Evolutionary conservation across 2,113 vertebrate genomes (phyloP).

Genomic region (Ovibos moschatus): DNA sequence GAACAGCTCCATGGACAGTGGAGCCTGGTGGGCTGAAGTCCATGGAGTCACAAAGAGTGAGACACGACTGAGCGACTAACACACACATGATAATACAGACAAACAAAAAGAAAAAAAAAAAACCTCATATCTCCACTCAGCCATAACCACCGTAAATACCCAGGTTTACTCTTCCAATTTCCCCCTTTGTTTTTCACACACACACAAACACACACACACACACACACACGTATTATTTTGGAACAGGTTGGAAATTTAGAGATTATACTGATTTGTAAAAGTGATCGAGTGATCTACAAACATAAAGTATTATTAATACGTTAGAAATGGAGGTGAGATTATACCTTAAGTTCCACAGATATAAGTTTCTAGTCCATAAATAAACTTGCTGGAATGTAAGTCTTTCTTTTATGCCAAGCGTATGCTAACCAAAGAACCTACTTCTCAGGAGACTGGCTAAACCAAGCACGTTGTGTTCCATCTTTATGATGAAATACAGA

Average conservation of each 20-base stretch:
- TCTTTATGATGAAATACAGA: constrained; percentile 73
- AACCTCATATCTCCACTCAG: neutral
- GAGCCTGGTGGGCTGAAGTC: neutral
- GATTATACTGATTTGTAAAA: constrained; percentile 21
- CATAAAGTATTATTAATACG: constrained; percentile 25
- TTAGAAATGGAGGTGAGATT: neutral
- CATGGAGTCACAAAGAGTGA: neutral
- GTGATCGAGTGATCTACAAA: neutral
- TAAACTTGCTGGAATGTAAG: constrained; percentile 33
- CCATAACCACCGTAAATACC: neutral
- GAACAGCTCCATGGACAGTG: neutral
- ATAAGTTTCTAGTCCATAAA: constrained; percentile 16
- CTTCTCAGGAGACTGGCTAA: constrained; percentile 52
- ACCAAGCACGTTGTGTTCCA: constrained; percentile 44
- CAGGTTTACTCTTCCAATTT: too few relatives aligned
- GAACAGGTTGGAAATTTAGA: neutral
- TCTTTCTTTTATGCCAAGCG: constrained; percentile 29
- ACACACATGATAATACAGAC: neutral
- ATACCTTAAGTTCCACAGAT: neutral
- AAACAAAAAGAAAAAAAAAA: neutral
- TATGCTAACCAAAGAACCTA: constrained; percentile 37
- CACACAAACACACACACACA: too few relatives aligned
- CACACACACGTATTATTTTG: neutral
- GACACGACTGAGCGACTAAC: neutral
- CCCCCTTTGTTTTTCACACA: too few relatives aligned